A percentile compares a stretch with the other conserved stretches of the same genome.
Evolutionary conservation across 1,140 invertebrate species (phyloP).

Genomic region (Rhynchophorus ferrugineus): DNA sequence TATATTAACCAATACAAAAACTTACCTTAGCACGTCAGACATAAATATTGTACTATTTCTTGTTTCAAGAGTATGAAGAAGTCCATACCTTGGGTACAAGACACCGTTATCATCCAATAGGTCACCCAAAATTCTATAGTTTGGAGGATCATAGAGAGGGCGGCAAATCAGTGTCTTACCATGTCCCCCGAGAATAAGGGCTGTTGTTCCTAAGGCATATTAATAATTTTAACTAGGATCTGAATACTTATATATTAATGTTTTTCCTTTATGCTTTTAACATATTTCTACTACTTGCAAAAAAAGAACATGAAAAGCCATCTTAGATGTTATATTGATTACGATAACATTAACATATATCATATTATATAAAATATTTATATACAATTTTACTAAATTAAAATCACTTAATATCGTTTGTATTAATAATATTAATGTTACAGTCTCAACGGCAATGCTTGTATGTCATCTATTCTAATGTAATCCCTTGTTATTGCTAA

Average conservation of each 20-base stretch:
- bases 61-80: constrained; percentile 46
- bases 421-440: too few relatives aligned
- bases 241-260: too few relatives aligned
- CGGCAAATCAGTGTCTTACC: constrained; percentile 55
- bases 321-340: too few relatives aligned
- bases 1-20: not conserved
- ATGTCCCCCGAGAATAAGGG: constrained; percentile 46
- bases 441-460: too few relatives aligned
- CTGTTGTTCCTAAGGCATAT: constrained; percentile 39
- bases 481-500: too few relatives aligned
- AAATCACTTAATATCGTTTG: too few relatives aligned
- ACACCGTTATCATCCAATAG: constrained; percentile 55
- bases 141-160: constrained; percentile 51
- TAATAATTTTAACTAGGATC: too few relatives aligned
- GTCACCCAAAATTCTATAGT: constrained; percentile 49
- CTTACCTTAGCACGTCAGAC: constrained; percentile 37
- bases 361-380: not conserved
- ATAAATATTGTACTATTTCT: constrained; percentile 34
- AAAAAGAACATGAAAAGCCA: too few relatives aligned
- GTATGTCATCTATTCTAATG: too few relatives aligned
- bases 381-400: too few relatives aligned
- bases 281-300: too few relatives aligned
- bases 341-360: constrained; percentile 2
- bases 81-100: constrained; percentile 46
- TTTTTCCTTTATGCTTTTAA: too few relatives aligned